Evolutionary conservation across 2,113 vertebrate species (phyloP).

Genomic region (Pandion haliaetus): DNA sequence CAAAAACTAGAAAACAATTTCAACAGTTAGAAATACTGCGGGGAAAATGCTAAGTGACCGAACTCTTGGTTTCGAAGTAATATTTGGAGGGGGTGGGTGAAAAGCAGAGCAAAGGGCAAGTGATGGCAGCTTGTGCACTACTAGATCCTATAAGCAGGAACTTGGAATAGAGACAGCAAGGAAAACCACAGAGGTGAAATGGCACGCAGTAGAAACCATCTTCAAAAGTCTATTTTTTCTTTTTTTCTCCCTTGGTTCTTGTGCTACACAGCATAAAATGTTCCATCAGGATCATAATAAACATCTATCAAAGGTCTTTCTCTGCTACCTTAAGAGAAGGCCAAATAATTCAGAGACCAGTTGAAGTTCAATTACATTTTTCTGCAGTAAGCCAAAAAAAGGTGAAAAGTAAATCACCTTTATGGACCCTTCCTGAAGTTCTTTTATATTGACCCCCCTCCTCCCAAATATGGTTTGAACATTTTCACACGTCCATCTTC

Average conservation of each 20-base stretch:
- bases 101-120: background rate
- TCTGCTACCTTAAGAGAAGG: background rate
- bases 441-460: background rate
- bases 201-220: background rate
- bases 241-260: background rate
- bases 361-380: conserved; percentile 49
- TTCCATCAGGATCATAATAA: conserved; percentile 13
- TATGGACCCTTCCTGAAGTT: background rate
- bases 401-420: conserved; percentile 42
- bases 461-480: background rate
- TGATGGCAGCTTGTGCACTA: background rate
- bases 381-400: conserved; percentile 25
- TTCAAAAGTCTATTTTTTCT: background rate
- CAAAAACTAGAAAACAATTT: background rate
- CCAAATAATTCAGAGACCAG: conserved; percentile 31
- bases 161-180: background rate
- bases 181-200: background rate
- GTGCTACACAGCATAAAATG: background rate
- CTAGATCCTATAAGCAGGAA: background rate
- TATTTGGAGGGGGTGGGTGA: background rate
- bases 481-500: background rate
- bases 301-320: background rate
- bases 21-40: background rate
- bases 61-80: background rate
- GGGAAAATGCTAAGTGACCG: background rate